Percentiles rank a stretch among this genome's conserved stretches.
phyloP scores from a whole-genome alignment of 2,888 invertebrate genomes.

The Perdita meconis region DNA sequence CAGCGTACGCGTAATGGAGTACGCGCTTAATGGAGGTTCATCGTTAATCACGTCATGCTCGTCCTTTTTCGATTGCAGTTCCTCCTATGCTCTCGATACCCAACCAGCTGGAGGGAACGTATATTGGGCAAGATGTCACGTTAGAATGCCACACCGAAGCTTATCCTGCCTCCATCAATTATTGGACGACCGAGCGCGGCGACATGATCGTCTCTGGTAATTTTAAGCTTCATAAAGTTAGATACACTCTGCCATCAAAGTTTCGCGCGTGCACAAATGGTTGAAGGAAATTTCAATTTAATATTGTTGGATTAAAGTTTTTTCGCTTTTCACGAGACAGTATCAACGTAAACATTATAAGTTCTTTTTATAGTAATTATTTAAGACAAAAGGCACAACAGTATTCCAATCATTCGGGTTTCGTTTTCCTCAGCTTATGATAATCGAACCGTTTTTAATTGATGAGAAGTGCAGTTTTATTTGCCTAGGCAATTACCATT shows the following conservation, averaged over 20 bases:
- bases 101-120: slow-evolving; percentile 95
- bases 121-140: slow-evolving; percentile 94
- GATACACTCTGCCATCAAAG: neutral
- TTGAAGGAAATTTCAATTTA: neutral
- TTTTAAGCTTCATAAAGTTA: slow-evolving; percentile 66
- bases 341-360: too few species aligned
- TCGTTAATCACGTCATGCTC: neutral
- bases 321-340: too few species aligned
- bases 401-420: neutral
- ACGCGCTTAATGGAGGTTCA: neutral
- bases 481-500: slow-evolving; percentile 81
- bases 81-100: slow-evolving; percentile 97
- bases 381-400: neutral
- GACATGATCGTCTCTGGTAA: slow-evolving; percentile 97
- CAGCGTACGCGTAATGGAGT: slow-evolving; percentile 5
- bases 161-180: slow-evolving; percentile 96
- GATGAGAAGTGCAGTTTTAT: slow-evolving; percentile 72
- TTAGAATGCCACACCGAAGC: slow-evolving; percentile 96
- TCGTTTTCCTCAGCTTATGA: neutral
- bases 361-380: too few species aligned
- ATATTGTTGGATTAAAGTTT: too few species aligned
- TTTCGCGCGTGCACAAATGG: neutral
- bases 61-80: slow-evolving; percentile 86
- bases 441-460: neutral
- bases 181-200: slow-evolving; percentile 96